A percentile compares a stretch with the other conserved stretches of the same genome.
These are phyloP conservation scores for Upupa epops DNA, from an alignment of 2,113 vertebrate species.

Conservation along the genomic window DNA sequence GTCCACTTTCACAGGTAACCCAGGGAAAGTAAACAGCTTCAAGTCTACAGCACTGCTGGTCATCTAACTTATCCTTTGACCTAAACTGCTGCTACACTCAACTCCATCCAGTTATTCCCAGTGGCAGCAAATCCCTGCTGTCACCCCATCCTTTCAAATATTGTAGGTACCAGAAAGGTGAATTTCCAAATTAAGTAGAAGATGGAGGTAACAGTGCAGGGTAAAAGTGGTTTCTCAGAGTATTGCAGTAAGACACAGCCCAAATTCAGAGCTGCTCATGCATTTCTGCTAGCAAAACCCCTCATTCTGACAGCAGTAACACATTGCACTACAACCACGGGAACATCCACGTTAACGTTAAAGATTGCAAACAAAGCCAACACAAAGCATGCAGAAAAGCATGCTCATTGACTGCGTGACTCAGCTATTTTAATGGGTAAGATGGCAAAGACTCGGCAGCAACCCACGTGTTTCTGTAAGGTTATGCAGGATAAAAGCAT, in stretches of 20 bases:
- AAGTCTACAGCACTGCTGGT: neutral
- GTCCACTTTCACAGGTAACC: neutral
- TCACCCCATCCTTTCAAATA: neutral
- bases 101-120: neutral
- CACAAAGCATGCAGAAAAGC: neutral
- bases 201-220: neutral
- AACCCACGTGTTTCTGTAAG: neutral
- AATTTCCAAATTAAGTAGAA: neutral
- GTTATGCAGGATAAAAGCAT: neutral
- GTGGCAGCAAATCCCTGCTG: neutral
- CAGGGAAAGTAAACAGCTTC: accelerated
- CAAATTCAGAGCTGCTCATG: neutral
- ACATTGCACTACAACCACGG: neutral
- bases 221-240: neutral
- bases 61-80: neutral
- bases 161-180: neutral
- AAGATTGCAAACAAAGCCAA: neutral
- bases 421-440: neutral
- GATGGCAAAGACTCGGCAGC: neutral
- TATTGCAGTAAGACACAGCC: neutral
- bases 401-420: neutral
- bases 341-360: neutral
- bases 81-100: neutral
- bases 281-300: neutral
- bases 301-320: neutral